These are phyloP conservation scores for Acromyrmex charruanus DNA, from an alignment of 1,140 invertebrate genomes.

Conservation along the genomic window DNA sequence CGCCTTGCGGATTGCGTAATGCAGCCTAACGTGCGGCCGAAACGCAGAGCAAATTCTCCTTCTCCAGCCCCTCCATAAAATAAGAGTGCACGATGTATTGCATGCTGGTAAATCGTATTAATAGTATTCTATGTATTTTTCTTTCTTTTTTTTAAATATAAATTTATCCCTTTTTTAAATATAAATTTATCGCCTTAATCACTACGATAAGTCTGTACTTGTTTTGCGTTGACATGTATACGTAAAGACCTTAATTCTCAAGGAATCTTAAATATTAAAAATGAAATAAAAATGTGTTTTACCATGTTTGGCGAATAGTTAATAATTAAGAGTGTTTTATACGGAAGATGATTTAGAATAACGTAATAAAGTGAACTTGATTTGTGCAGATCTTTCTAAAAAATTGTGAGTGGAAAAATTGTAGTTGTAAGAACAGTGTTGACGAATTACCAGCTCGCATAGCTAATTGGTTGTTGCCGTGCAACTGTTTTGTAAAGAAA, in stretches of 20 bases:
- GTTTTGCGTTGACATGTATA: constrained; percentile 38
- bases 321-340: constrained; percentile 53
- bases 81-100: constrained; percentile 26
- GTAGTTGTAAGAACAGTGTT: constrained; percentile 31
- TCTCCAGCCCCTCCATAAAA: neutral
- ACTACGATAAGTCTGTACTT: constrained; percentile 32
- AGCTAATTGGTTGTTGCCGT: constrained; percentile 11
- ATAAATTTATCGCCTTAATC: constrained; percentile 2
- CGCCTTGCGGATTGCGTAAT: constrained; percentile 63
- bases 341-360: constrained; percentile 55
- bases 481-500: constrained; percentile 36
- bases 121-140: constrained; percentile 56
- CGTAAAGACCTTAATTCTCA: constrained; percentile 35
- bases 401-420: constrained; percentile 5
- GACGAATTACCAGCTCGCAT: constrained; percentile 38
- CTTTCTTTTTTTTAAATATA: constrained; percentile 7
- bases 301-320: constrained; percentile 45
- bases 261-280: constrained; percentile 41
- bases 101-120: constrained; percentile 54
- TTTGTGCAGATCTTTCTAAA: constrained; percentile 40
- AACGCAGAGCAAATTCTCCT: constrained; percentile 24
- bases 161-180: neutral
- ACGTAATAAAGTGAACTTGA: constrained; percentile 45
- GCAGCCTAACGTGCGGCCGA: constrained; percentile 50
- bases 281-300: constrained; percentile 55